These are phyloP conservation scores for Calameuta idolon DNA, from an alignment of 2,888 invertebrate genomes.

Conservation along the genomic window DNA sequence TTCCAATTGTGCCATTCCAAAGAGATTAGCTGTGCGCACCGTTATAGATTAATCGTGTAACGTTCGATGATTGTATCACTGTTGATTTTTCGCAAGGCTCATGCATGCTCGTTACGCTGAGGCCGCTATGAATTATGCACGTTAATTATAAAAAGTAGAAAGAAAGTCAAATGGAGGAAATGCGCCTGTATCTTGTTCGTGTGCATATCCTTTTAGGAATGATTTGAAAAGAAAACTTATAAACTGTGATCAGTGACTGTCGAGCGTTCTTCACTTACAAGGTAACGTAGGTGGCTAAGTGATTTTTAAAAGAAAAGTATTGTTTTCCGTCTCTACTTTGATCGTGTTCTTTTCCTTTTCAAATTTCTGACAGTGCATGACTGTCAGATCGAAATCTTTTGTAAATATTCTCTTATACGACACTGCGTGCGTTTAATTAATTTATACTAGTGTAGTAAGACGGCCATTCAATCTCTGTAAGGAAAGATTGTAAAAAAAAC, in stretches of 20 bases:
- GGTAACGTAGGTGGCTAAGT: not conserved
- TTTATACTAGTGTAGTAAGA: not conserved
- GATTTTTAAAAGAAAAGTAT: not conserved
- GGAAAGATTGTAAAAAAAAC: not conserved
- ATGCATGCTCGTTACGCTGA: not conserved
- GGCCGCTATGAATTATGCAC: not conserved
- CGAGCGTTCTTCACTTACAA: not conserved
- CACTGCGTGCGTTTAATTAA: not conserved
- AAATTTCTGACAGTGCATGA: not conserved
- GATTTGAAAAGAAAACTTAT: not conserved
- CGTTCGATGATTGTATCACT: not conserved
- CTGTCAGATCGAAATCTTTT: not conserved
- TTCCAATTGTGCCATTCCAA: not conserved
- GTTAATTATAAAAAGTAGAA: not conserved
- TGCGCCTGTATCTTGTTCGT: not conserved
- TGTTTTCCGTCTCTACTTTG: not conserved
- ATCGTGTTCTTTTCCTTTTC: not conserved
- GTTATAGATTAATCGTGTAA: not conserved
- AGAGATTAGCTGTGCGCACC: not conserved
- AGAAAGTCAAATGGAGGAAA: not conserved
- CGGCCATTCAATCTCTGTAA: not conserved
- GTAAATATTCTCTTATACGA: not conserved
- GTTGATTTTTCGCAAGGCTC: not conserved
- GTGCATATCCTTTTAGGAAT: not conserved
- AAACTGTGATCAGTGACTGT: not conserved